Base-by-base conservation (phyloP, 2,888 invertebrate species). In the Dasypogon diadema region DNA sequence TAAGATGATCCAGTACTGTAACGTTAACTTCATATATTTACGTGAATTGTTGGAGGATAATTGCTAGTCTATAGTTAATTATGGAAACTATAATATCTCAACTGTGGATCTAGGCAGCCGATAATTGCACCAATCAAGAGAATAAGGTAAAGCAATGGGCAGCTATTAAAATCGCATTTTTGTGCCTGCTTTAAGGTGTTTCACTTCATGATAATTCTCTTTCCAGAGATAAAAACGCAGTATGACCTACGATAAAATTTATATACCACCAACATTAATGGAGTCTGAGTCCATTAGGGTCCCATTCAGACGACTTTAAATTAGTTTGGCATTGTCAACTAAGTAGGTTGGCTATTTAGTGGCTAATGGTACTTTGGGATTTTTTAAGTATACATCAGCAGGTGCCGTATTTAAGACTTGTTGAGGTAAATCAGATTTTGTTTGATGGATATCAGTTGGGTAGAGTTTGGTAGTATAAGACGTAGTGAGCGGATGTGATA, bases 71-170 rank as follows among this genome's bases (percentile, higher is more conserved):
- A 12, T 42, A 42, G 42, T 42, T 42, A 42, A 42, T 42, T 42
- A 42, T 42, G 12, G 42, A 3, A 42, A 42, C 42, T 42, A 42
- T 42, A 12, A 42, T 42, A 42, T 42, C 42, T 3, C 42, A 42
- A 42, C 42, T 12, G n/a, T 42, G 42, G 12, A 42, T 42, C 42
- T 42, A 8, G 12, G 42, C 42, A 42, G 42, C n/a, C 42, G n/a
- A 42, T 42, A 42, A 42, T 42, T 42, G 42, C 42, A n/a, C n/a
- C 42, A 42, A 42, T 42, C 42, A 42, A 42, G 42, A 42, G 42
- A 42, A 42, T 2, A 42, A 42, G 12, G 42, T n/a, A 42, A 3
- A 42, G 42, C 42, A 42, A 42, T 12, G 1, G n/a, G n/a, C 12
- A 42, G 42, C 42, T 42, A 42, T 42, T 42, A 42, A 42, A 42